phyloP scores from a whole-genome alignment of 2,888 invertebrate genomes.

The Apeira syringaria region DNA sequence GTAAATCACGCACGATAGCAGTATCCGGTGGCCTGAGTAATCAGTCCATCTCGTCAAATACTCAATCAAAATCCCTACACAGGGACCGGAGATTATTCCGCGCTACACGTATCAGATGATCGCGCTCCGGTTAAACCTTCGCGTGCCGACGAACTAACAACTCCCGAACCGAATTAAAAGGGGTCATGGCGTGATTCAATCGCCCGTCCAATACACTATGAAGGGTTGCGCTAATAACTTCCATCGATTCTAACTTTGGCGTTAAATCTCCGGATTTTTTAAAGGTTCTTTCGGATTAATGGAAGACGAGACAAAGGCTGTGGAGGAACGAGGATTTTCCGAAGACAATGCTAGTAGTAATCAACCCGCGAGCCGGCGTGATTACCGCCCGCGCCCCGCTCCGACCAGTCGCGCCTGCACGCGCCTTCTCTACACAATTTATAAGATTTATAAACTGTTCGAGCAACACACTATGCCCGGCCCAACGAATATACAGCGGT shows the following conservation, averaged over 20 bases:
- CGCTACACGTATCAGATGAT: conserved; percentile 50
- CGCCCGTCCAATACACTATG: conserved; percentile 52
- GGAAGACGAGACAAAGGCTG: conserved; percentile 56
- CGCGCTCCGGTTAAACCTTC: conserved; percentile 50
- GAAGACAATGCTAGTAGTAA: conserved; percentile 69
- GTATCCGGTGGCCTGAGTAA: conserved; percentile 45
- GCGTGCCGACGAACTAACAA: conserved; percentile 41
- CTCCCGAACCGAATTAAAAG: conserved; percentile 51
- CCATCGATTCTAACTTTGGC: conserved; percentile 32
- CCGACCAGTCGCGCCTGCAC: conserved; percentile 24
- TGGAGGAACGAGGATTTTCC: conserved; percentile 59
- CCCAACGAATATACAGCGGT: conserved; percentile 13
- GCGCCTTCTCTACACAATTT: conserved; percentile 47
- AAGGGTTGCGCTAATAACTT: conserved; percentile 47
- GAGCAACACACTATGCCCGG: conserved; percentile 19
- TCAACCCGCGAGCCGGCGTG: conserved; percentile 56
- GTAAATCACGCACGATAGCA: conserved; percentile 14
- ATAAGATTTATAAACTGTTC: conserved; percentile 57
- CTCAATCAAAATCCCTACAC: conserved; percentile 64
- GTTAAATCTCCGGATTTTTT: conserved; percentile 41
- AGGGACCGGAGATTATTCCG: conserved; percentile 58
- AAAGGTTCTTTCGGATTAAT: conserved; percentile 49
- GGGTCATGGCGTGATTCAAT: conserved; percentile 57
- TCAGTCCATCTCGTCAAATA: conserved; percentile 59
- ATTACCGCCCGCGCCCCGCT: conserved; percentile 39